A percentile compares a stretch with the other conserved stretches of the same genome.
phyloP scores from a whole-genome alignment of 2,888 invertebrate species.

The Mamestra brassicae region DNA sequence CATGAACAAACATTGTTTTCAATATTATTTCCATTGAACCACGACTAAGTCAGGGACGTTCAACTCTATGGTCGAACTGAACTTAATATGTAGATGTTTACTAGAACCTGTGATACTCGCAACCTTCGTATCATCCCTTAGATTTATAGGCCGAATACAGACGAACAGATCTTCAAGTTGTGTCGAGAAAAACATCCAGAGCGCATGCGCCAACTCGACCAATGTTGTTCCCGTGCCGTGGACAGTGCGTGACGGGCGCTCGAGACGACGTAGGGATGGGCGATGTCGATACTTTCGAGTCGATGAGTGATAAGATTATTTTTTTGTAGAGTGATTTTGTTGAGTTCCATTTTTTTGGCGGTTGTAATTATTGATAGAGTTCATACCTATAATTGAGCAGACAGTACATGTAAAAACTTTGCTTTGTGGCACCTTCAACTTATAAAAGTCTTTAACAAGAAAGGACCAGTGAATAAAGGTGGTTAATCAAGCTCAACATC shows the following conservation, averaged over 20 bases:
- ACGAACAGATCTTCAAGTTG: conserved; percentile 80
- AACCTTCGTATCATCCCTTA: conserved; percentile 68
- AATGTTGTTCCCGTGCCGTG: conserved; percentile 75
- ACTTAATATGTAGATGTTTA: conserved; percentile 71
- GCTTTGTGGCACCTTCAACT: background rate
- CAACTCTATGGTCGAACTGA: conserved; percentile 27
- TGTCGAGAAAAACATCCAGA: conserved; percentile 81
- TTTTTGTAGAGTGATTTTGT: background rate
- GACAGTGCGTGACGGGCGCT: conserved; percentile 73
- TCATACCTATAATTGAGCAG: background rate
- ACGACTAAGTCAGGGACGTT: conserved; percentile 23
- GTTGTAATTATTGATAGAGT: too few species aligned
- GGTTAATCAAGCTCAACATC: background rate
- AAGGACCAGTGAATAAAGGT: background rate
- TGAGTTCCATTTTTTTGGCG: background rate
- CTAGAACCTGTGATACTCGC: conserved; percentile 69
- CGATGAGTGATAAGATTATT: conserved; percentile 48
- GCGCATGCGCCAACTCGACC: conserved; percentile 83
- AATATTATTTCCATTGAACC: conserved; percentile 6
- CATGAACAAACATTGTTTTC: background rate
- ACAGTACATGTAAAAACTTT: background rate
- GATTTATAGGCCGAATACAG: conserved; percentile 80
- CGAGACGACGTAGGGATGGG: conserved; percentile 69
- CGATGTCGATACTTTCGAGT: conserved; percentile 59
- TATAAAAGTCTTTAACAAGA: background rate